Evolutionary conservation across 1,140 invertebrate genomes (phyloP).

Genomic region (Oncopodura yosiiana): DNA sequence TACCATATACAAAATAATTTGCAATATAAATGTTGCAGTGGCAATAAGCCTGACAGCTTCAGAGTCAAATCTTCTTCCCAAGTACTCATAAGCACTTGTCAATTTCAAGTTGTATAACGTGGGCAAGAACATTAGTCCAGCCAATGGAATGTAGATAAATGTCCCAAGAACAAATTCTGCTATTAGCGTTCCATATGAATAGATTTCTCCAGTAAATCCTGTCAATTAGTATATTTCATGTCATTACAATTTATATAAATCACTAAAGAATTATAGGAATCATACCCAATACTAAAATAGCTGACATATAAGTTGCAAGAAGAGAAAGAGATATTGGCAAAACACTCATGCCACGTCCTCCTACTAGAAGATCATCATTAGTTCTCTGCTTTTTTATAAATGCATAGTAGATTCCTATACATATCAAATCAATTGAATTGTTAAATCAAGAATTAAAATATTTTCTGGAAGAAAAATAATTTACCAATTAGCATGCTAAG

Average conservation of each 20-base stretch:
- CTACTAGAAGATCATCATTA: conserved; percentile 42
- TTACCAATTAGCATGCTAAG: too few relatives aligned
- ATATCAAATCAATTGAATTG: too few relatives aligned
- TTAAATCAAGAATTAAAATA: too few relatives aligned
- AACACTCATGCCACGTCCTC: conserved; percentile 34
- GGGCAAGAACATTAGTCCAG: conserved; percentile 31
- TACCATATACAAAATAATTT: conserved; percentile 55
- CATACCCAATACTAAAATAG: conserved; percentile 34
- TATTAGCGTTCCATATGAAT: conserved; percentile 28
- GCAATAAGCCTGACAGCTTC: conserved; percentile 19
- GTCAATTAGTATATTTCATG: background rate
- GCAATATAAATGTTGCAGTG: conserved; percentile 19
- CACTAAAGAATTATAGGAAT: too few relatives aligned
- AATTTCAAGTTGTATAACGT: conserved; percentile 32
- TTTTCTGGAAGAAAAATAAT: too few relatives aligned
- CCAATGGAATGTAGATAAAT: conserved; percentile 31
- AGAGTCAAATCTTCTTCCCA: conserved; percentile 35
- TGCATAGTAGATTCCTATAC: conserved; percentile 45
- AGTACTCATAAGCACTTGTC: conserved; percentile 36
- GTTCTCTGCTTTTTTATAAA: conserved; percentile 42
- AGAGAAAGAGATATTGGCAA: conserved; percentile 29
- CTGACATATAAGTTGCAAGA: conserved; percentile 33
- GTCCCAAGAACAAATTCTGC: conserved; percentile 28
- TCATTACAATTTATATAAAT: background rate
- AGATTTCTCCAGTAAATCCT: conserved; percentile 33